A percentile compares a stretch with the other conserved stretches of the same genome.
These are phyloP conservation scores for Frankliniella fusca DNA, from an alignment of 2,888 invertebrate genomes.

Conservation along the genomic window DNA sequence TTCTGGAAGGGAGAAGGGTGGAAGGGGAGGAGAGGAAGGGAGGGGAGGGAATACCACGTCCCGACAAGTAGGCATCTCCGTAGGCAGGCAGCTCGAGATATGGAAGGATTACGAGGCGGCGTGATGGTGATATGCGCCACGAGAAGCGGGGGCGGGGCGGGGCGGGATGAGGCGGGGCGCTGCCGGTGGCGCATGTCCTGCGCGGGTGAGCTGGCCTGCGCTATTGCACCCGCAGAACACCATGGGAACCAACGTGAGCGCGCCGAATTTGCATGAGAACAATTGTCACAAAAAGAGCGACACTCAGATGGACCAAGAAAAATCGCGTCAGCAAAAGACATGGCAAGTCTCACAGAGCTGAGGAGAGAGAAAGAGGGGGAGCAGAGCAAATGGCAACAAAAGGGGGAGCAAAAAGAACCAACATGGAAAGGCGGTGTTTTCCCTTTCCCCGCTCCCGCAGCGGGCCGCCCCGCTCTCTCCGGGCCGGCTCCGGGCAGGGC, in stretches of 20 bases:
- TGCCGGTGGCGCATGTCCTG: not conserved
- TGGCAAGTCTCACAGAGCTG: not conserved
- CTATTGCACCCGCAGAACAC: too few relatives aligned
- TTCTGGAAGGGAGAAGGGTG: not conserved
- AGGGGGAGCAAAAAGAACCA: not conserved
- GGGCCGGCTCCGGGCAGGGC: too few relatives aligned
- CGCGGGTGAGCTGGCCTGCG: not conserved
- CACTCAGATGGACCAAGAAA: too few relatives aligned
- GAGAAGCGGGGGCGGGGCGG: not conserved
- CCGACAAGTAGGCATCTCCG: slow-evolving; percentile 11
- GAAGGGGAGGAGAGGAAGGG: not conserved
- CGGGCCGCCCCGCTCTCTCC: not conserved
- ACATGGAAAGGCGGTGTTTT: not conserved
- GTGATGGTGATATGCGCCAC: not conserved
- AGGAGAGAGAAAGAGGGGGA: not conserved
- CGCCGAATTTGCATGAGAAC: too few relatives aligned
- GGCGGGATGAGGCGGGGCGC: not conserved
- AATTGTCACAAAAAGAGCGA: too few relatives aligned
- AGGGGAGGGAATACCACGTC: not conserved
- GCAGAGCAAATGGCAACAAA: not conserved
- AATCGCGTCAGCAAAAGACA: not conserved
- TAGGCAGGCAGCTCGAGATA: not conserved
- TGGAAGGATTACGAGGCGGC: not conserved
- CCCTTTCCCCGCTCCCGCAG: not conserved
- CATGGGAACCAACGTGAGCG: too few relatives aligned